Evolutionary conservation across 1,140 invertebrate species (phyloP).

Genomic region (Drosophila malerkotliana): DNA sequence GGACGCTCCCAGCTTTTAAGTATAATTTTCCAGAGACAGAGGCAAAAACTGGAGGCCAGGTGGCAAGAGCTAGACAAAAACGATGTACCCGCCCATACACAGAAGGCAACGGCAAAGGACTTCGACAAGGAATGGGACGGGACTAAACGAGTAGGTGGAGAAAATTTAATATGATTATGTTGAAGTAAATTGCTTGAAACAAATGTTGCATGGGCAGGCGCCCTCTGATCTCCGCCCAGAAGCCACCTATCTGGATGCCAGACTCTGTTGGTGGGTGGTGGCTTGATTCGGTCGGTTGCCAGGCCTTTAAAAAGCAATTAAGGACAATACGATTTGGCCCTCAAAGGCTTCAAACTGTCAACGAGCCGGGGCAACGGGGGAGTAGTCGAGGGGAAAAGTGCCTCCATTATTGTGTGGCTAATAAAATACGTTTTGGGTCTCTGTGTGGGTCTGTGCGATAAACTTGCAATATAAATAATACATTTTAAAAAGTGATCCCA

Average conservation of each 20-base stretch:
- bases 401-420: conserved; percentile 38
- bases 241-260: conserved; percentile 22
- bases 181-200: conserved; percentile 81
- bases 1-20: conserved; percentile 74
- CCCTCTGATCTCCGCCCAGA: conserved; percentile 17
- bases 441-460: conserved; percentile 3
- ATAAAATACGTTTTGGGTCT: conserved; percentile 28
- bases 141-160: conserved; percentile 69
- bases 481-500: conserved; percentile 10
- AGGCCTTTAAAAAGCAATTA: conserved; percentile 72
- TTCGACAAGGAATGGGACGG: conserved; percentile 8
- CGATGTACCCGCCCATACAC: conserved; percentile 65
- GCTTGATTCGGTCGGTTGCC: conserved; percentile 38
- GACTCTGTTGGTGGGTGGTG: conserved; percentile 15
- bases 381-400: conserved; percentile 9
- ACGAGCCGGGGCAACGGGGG: conserved; percentile 10
- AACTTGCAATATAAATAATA: conserved; percentile 42
- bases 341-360: conserved; percentile 40
- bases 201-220: conserved; percentile 66
- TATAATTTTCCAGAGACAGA: conserved; percentile 55
- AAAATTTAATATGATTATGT: conserved; percentile 82
- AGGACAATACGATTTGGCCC: conserved; percentile 54
- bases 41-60: conserved; percentile 39
- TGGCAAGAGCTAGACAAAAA: conserved; percentile 75
- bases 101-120: conserved; percentile 19